Percentiles rank a stretch among this genome's conserved stretches.
phyloP scores from a whole-genome alignment of 2,797 vertebrate genomes.

The Carduelis carduelis region DNA sequence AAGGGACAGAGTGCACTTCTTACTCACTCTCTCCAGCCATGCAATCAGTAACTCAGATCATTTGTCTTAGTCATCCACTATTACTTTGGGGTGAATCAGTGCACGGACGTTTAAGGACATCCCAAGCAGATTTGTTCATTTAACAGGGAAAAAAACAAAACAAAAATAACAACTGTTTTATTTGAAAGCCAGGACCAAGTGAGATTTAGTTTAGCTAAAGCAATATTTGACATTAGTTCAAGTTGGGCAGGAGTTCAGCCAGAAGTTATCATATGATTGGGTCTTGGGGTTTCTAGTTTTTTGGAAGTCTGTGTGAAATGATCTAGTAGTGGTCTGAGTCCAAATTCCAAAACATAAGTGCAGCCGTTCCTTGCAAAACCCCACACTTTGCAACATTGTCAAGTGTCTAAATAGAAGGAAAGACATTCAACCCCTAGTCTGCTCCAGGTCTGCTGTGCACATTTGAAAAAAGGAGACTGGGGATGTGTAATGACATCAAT shows the following conservation, averaged over 20 bases:
- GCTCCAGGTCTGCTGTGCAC: not conserved
- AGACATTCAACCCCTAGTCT: not conserved
- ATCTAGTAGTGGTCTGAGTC: not conserved
- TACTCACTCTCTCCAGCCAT: conserved; percentile 32
- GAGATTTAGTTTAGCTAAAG: conserved; percentile 27
- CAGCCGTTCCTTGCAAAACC: not conserved
- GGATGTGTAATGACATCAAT: not conserved
- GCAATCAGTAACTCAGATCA: conserved; percentile 28
- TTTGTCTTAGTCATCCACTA: conserved; percentile 27
- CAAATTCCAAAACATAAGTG: not conserved
- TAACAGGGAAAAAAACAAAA: conserved; percentile 14
- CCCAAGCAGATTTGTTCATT: conserved; percentile 17
- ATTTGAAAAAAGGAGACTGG: not conserved
- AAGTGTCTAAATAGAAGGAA: not conserved
- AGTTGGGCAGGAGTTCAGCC: conserved; percentile 52
- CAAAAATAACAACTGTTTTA: conserved; percentile 46
- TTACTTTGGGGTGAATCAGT: conserved; percentile 28
- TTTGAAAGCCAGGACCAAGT: conserved; percentile 16
- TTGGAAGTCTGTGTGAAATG: conserved; percentile 9
- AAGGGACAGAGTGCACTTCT: conserved; percentile 28
- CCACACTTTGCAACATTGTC: not conserved
- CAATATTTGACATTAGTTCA: conserved; percentile 34
- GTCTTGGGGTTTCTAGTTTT: conserved; percentile 42
- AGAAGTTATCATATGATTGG: conserved; percentile 67
- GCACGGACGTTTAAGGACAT: not conserved